A percentile compares a stretch with the other conserved stretches of the same genome.
Evolutionary conservation across 2,888 invertebrate species (phyloP).

Genomic region (Orthonevra nobilis): DNA sequence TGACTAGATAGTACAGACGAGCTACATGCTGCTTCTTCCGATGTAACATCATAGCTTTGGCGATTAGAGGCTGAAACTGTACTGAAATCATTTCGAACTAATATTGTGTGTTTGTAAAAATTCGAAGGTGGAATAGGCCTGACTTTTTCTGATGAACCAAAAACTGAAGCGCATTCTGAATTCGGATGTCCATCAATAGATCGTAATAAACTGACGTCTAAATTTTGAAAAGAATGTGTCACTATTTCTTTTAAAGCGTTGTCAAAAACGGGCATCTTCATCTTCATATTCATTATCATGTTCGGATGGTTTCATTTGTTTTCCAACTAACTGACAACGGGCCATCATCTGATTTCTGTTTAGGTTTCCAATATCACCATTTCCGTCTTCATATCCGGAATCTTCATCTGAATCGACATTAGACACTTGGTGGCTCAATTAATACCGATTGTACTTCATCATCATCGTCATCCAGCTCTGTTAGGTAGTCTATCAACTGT

Average conservation of each 20-base stretch:
- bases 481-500: not conserved
- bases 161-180: not conserved
- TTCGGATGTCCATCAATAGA: too few relatives aligned
- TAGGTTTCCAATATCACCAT: not conserved
- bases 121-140: too few relatives aligned
- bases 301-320: not conserved
- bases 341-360: not conserved
- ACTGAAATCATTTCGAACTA: too few relatives aligned
- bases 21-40: too few relatives aligned
- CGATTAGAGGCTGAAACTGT: not conserved
- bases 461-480: not conserved
- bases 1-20: too few relatives aligned
- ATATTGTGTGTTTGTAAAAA: too few relatives aligned
- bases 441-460: not conserved
- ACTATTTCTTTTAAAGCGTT: not conserved
- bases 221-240: too few relatives aligned
- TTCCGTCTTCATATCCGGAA: not conserved
- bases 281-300: not conserved
- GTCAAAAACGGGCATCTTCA: not conserved
- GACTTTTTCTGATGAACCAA: not conserved
- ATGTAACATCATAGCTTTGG: not conserved
- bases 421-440: not conserved
- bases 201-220: too few relatives aligned
- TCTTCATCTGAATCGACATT: not conserved
- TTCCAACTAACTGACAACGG: not conserved